A percentile compares a stretch with the other conserved stretches of the same genome.
Evolutionary conservation across 2,113 vertebrate species (phyloP).

Genomic region (Sisor rabdophorus): DNA sequence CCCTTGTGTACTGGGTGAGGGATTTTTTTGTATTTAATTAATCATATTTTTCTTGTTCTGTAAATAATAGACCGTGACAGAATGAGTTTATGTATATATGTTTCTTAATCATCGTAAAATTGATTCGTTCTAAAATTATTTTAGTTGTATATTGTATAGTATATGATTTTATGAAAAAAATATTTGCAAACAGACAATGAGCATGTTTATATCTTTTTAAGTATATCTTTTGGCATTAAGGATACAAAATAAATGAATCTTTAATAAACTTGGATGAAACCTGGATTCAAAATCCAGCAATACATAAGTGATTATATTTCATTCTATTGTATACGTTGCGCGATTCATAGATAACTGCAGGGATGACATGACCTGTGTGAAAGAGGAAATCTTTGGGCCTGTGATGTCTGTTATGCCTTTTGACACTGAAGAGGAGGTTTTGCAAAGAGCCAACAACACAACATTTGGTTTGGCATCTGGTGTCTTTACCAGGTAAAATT

Average conservation of each 20-base stretch:
- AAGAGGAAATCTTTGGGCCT: conserved; percentile 95
- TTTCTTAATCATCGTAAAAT: too few relatives aligned
- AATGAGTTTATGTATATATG: background rate
- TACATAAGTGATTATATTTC: background rate
- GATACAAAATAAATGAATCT: background rate
- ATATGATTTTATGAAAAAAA: background rate
- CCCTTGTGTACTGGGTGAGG: conserved; percentile 85
- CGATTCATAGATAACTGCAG: conserved; percentile 79
- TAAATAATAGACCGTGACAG: background rate
- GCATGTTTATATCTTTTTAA: background rate
- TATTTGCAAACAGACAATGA: background rate
- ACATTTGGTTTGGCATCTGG: conserved; percentile 88
- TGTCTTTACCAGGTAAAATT: conserved; percentile 87
- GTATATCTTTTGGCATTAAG: background rate
- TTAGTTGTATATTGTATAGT: too few relatives aligned
- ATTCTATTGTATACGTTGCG: background rate
- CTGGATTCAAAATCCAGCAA: background rate
- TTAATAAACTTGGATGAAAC: too few relatives aligned
- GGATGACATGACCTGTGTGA: conserved; percentile 92
- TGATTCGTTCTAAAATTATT: too few relatives aligned
- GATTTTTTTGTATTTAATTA: background rate
- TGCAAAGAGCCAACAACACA: conserved; percentile 84
- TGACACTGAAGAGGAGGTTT: conserved; percentile 87
- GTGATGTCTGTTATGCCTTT: conserved; percentile 94
- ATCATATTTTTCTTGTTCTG: background rate